Conservation (phyloP, 2,888 invertebrate species). For the Fragum fragum region DNA sequence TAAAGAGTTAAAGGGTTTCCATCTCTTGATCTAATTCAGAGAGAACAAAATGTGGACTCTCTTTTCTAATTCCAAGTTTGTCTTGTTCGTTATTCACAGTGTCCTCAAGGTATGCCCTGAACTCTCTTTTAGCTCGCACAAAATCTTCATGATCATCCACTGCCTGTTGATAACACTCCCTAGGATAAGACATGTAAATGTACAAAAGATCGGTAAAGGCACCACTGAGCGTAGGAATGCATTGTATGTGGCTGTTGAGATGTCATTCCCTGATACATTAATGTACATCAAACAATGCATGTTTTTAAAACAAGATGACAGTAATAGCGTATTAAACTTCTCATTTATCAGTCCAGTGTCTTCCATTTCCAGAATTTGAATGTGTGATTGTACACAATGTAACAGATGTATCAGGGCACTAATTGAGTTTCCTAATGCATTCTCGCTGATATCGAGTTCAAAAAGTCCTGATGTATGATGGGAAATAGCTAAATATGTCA, state of each 20-base stretch:
- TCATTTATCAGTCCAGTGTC: slow-evolving; percentile 73
- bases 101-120: slow-evolving; percentile 6
- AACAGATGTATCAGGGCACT: slow-evolving; percentile 68
- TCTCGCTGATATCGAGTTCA: slow-evolving; percentile 84
- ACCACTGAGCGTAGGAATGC: slow-evolving; percentile 61
- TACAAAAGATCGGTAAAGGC: slow-evolving; percentile 58
- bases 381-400: slow-evolving; percentile 45
- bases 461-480: slow-evolving; percentile 74
- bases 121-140: not conserved
- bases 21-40: slow-evolving; percentile 8
- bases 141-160: slow-evolving; percentile 1
- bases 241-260: slow-evolving; percentile 54
- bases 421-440: slow-evolving; percentile 67
- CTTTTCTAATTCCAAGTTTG: not conserved
- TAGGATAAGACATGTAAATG: slow-evolving; percentile 65
- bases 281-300: slow-evolving; percentile 75
- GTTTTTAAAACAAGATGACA: slow-evolving; percentile 54
- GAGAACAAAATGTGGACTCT: not conserved
- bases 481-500: slow-evolving; percentile 77
- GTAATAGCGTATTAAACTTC: slow-evolving; percentile 60
- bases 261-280: slow-evolving; percentile 75
- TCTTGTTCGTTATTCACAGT: slow-evolving; percentile 6
- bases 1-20: not conserved
- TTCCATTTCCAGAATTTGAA: slow-evolving; percentile 81
- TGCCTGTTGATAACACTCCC: slow-evolving; percentile 64